A percentile compares a stretch with the other conserved stretches of the same genome.
Conservation (phyloP, 2,113 vertebrate species). For the Microtus oregoni region DNA sequence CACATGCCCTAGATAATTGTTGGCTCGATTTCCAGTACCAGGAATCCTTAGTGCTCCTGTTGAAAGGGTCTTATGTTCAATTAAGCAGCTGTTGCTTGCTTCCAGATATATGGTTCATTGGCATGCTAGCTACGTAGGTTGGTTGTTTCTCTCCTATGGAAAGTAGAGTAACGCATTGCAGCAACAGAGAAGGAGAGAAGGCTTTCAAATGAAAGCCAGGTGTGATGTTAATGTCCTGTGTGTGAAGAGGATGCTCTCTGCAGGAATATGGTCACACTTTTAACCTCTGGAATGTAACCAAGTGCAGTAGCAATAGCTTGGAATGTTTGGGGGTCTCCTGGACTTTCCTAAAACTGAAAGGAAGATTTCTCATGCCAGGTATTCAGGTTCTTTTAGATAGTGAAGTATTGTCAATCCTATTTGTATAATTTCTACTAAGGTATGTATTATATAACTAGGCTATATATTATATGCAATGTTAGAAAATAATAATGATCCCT, state of each 20-base stretch:
- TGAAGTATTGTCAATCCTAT: neutral
- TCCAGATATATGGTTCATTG: neutral
- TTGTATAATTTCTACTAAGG: neutral
- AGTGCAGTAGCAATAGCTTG: neutral
- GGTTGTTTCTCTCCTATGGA: neutral
- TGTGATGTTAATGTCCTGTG: neutral
- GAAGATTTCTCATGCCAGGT: too few species aligned
- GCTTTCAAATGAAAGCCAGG: neutral
- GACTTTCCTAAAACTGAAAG: neutral
- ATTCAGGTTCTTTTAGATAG: neutral
- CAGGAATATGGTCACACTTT: neutral
- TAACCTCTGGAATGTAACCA: neutral
- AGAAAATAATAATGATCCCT: neutral
- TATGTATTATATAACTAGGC: neutral
- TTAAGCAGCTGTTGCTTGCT: neutral
- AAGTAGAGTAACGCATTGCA: neutral
- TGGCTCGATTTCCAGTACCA: neutral
- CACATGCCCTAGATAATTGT: neutral
- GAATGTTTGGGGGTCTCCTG: neutral
- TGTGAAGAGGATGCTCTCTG: neutral
- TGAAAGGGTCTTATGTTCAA: neutral
- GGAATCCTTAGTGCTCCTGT: neutral
- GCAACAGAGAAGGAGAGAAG: rapidly evolving
- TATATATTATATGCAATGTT: neutral
- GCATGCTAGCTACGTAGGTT: neutral